Evolutionary conservation across 2,797 vertebrate genomes (phyloP), one percentile per base, ranked within the genome.

Genomic region (Gastrophryne carolinensis): DNA sequence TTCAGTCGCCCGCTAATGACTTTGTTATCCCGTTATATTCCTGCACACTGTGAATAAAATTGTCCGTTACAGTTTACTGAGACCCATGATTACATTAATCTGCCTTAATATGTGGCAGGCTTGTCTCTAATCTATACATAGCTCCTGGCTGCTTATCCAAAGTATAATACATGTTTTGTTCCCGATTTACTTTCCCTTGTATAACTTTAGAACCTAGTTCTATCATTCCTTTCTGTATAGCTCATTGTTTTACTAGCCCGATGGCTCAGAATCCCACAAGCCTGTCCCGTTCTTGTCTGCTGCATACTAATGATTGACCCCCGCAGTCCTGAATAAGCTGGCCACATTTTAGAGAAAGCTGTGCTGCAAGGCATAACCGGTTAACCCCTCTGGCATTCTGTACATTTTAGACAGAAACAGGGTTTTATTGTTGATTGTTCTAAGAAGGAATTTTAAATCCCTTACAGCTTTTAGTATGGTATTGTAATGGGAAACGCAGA

Each of bases 391-490:
- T 58, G 39, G 63, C 34, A 75, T 75, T 68, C 63, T 75, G 56
- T 68, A 53, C 73, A 75, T 75, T 75, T 34, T 53, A 60, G 19
- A 19, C 3, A 47, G 39, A 64, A 75, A 67, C 63, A 75, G 39
- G n/a, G 64, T 17, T 68, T 68, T 75, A 73, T 29, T 73, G 73
- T 75, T 37, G 27, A 75, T 67, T 75, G 72, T 75, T 75, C 73
- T n/a, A n/a, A n/a, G n/a, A n/a, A n/a, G n/a, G n/a, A n/a, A n/a
- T n/a, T n/a, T n/a, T n/a, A n/a, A n/a, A n/a, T n/a, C n/a, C n/a
- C n/a, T n/a, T n/a, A n/a, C n/a, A n/a, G n/a, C n/a, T n/a, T n/a
- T n/a, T n/a, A n/a, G n/a, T n/a, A n/a, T n/a, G n/a, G n/a, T n/a
- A n/a, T n/a, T n/a, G n/a, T n/a, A n/a, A n/a, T n/a, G n/a, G n/a